Percentiles rank a stretch among this genome's conserved stretches.
Evolutionary conservation across 1,140 invertebrate genomes (phyloP).

Genomic region (Vanessa tameamea): DNA sequence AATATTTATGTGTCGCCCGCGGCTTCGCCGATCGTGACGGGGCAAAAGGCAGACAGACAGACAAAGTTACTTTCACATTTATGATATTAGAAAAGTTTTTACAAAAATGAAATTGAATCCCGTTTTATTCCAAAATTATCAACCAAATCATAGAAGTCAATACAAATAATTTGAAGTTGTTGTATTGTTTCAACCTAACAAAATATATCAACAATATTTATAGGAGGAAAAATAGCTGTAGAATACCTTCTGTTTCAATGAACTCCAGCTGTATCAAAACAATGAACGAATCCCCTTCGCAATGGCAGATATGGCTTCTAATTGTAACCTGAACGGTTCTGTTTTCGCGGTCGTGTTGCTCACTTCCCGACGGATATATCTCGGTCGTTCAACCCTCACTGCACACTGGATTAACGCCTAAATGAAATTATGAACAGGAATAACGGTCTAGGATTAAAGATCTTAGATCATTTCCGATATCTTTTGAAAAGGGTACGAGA

Average conservation of each 20-base stretch:
- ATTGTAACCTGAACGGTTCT: slow-evolving; percentile 19
- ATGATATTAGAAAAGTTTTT: no score
- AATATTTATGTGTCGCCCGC: no score
- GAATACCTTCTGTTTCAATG: not conserved
- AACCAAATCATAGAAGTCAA: no score
- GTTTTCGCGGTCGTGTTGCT: slow-evolving; percentile 27
- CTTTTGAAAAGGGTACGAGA: no score
- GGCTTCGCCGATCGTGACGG: no score
- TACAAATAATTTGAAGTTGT: no score
- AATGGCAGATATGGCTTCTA: slow-evolving; percentile 14
- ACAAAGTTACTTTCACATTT: no score
- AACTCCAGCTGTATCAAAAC: slow-evolving; percentile 6
- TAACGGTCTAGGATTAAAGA: not conserved
- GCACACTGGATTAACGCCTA: slow-evolving; percentile 2
- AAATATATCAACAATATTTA: no score
- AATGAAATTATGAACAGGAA: not conserved
- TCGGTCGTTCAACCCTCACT: slow-evolving; percentile 19
- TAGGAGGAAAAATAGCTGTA: not conserved
- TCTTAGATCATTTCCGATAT: not conserved
- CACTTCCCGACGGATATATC: slow-evolving; percentile 6
- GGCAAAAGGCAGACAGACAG: no score
- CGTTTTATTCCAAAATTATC: no score
- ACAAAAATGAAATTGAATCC: no score
- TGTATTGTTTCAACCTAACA: no score
- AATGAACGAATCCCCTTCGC: slow-evolving; percentile 7